phyloP scores from a whole-genome alignment of 2,113 vertebrate genomes.

The Pica pica region DNA sequence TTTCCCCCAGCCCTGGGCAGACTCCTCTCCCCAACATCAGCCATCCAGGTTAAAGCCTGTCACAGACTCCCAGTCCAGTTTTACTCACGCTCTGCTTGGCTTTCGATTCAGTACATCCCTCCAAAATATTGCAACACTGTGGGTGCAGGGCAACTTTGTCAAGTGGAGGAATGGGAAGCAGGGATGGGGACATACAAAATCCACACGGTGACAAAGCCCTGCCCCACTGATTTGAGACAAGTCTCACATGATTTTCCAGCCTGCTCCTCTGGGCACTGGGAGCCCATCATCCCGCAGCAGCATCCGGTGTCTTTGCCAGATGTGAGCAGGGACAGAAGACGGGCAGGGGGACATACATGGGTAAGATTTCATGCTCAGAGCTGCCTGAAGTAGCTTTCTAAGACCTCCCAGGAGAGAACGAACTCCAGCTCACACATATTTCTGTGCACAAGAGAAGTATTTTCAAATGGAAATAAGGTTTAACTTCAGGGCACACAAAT shows the following conservation, averaged over 20 bases:
- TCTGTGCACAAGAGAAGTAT: background rate
- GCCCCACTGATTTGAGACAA: background rate
- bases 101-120: background rate
- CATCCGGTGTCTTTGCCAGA: fast-evolving
- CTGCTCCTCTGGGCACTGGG: fast-evolving
- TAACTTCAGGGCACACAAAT: background rate
- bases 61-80: background rate
- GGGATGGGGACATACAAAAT: background rate
- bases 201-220: background rate
- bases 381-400: background rate
- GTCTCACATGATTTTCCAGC: background rate
- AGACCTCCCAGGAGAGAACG: background rate
- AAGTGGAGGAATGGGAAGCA: background rate
- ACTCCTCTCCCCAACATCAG: background rate
- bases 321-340: background rate
- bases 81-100: background rate
- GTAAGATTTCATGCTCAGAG: background rate
- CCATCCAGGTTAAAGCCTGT: background rate
- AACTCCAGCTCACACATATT: fast-evolving
- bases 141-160: background rate
- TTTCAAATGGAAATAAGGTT: background rate
- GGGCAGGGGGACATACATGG: fast-evolving
- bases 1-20: background rate
- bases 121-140: background rate
- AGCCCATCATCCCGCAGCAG: background rate